Evolutionary conservation across 2,113 vertebrate genomes (phyloP).

Genomic region (Eclectus roratus): DNA sequence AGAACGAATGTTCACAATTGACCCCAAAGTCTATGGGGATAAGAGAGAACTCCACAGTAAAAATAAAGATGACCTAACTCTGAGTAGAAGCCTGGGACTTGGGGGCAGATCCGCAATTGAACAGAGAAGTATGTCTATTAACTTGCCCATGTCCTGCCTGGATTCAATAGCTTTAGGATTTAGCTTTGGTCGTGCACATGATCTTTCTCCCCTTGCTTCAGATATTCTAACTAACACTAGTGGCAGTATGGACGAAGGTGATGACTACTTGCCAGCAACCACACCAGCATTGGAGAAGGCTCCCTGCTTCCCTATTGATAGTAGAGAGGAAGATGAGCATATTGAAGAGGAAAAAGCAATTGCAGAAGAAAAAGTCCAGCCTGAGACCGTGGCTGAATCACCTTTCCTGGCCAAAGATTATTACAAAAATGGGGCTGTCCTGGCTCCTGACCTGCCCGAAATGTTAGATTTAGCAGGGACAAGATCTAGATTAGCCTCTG

Average conservation of each 20-base stretch:
- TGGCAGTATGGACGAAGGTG: constrained; percentile 93
- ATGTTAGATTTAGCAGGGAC: constrained; percentile 94
- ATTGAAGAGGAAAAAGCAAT: constrained; percentile 54
- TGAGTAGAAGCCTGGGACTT: constrained; percentile 86
- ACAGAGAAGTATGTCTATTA: constrained; percentile 97
- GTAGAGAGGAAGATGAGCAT: constrained; percentile 68
- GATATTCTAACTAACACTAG: constrained; percentile 96
- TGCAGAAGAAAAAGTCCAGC: constrained; percentile 70
- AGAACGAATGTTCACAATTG: constrained; percentile 82
- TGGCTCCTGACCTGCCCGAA: constrained; percentile 94
- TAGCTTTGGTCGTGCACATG: constrained; percentile 85
- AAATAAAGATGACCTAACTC: constrained; percentile 91
- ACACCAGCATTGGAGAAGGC: constrained; percentile 88
- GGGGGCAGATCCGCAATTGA: constrained; percentile 90
- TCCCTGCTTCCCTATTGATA: constrained; percentile 82
- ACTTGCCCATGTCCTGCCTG: constrained; percentile 91
- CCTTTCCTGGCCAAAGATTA: constrained; percentile 79
- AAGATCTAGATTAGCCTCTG: constrained; percentile 87
- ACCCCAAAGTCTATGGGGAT: constrained; percentile 81
- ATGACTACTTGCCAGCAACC: constrained; percentile 91
- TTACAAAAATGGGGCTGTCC: constrained; percentile 89
- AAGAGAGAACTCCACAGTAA: constrained; percentile 82
- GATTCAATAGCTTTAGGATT: constrained; percentile 86
- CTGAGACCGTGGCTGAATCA: constrained; percentile 79
- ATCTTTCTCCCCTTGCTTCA: constrained; percentile 92